A percentile compares a stretch with the other conserved stretches of the same genome.
phyloP scores from a whole-genome alignment of 2,888 invertebrate species.

The Morpho achilles region DNA sequence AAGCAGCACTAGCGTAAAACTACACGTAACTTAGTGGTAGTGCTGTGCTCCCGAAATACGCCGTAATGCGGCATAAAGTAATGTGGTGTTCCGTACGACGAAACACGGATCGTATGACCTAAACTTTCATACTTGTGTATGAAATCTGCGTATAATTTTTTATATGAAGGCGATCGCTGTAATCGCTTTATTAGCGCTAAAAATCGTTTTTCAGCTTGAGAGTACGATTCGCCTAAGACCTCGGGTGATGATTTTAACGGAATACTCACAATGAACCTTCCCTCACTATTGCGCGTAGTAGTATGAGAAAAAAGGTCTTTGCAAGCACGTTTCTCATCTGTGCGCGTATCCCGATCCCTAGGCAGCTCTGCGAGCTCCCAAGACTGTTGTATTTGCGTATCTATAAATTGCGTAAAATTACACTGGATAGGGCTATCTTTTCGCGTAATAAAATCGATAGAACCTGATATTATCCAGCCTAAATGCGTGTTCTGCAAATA shows the following conservation, averaged over 20 bases:
- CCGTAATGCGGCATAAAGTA: conserved; percentile 27
- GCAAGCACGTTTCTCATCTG: conserved; percentile 14
- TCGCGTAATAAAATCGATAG: conserved; percentile 10
- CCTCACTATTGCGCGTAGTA: conserved; percentile 15
- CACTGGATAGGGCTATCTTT: conserved; percentile 11
- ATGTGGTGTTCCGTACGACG: conserved; percentile 5
- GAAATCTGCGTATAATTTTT: conserved; percentile 25
- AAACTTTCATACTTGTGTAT: conserved; percentile 24
- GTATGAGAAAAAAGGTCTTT: conserved; percentile 13
- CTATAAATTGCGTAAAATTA: conserved; percentile 21
- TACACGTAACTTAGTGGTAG: neutral
- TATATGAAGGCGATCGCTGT: conserved; percentile 12
- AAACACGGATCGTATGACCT: conserved; percentile 25
- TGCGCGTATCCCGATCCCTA: neutral
- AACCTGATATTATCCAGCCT: conserved; percentile 31
- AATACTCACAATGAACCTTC: conserved; percentile 19
- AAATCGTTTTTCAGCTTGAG: conserved; percentile 21
- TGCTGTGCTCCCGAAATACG: conserved; percentile 20
- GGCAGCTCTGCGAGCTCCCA: conserved; percentile 29
- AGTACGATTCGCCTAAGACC: conserved; percentile 22
- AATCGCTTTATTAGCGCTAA: conserved; percentile 22
- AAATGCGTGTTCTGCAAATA: conserved; percentile 27
- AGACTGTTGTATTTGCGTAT: conserved; percentile 23
- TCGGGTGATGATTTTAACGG: conserved; percentile 13
- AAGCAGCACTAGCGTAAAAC: conserved; percentile 16